phyloP scores from a whole-genome alignment of 92 coral and sea anemone genomes.

The Palythoa caribaeorum region DNA sequence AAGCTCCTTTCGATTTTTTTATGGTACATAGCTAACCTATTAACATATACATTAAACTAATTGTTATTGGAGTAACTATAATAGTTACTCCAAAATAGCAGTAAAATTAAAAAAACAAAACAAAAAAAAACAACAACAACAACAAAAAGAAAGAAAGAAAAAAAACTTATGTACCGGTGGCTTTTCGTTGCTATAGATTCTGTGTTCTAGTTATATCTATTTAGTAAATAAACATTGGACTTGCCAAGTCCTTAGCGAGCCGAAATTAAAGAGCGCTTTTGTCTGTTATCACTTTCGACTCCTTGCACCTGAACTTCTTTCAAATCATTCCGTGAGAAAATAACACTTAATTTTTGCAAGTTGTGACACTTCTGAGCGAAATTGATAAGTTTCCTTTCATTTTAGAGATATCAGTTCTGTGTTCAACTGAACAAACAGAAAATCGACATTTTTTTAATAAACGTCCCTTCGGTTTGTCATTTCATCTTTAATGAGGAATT shows the following conservation, averaged over 20 bases:
- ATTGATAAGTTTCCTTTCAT: slow-evolving; percentile 37
- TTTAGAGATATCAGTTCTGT: slow-evolving; percentile 30
- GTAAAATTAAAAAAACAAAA: too few species aligned
- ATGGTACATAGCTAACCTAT: too few species aligned
- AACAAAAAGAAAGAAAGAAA: too few species aligned
- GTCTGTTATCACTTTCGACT: slow-evolving; percentile 1
- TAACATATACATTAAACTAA: too few species aligned
- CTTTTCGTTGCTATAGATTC: too few species aligned
- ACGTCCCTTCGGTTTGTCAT: slow-evolving; percentile 25
- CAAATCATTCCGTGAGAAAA: slow-evolving; percentile 47
- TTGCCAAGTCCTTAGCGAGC: neutral
- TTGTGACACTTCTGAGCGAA: slow-evolving; percentile 33
- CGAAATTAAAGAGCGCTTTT: neutral
- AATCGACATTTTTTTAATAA: slow-evolving; percentile 31
- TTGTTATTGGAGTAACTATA: too few species aligned
- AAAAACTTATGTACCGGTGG: too few species aligned
- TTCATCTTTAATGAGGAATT: slow-evolving; percentile 1
- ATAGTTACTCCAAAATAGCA: too few species aligned
- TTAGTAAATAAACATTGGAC: neutral
- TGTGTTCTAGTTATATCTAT: too few species aligned
- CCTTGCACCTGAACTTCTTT: slow-evolving; percentile 5
- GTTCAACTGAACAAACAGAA: slow-evolving; percentile 31
- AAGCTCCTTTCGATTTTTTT: too few species aligned
- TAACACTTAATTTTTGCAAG: slow-evolving; percentile 34
- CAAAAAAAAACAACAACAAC: too few species aligned